phyloP scores from a whole-genome alignment of 2,113 vertebrate species.

The Ivindomyrus marchei region DNA sequence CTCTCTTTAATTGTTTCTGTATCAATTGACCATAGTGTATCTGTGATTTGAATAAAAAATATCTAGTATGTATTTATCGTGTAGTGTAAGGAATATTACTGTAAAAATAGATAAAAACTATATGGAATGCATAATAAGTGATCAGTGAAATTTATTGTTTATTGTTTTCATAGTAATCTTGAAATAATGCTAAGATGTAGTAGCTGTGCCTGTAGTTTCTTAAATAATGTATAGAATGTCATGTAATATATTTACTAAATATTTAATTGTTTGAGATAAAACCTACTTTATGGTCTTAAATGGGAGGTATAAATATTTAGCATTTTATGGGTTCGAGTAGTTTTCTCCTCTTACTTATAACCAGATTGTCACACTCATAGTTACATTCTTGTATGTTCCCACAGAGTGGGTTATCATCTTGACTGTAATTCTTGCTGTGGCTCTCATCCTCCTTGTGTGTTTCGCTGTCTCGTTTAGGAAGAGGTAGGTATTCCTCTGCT shows the following conservation, averaged over 20 bases:
- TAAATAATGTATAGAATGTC: not conserved
- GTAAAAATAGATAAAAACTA: not conserved
- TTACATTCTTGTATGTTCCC: not conserved
- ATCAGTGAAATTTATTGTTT: not conserved
- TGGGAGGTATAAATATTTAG: not conserved
- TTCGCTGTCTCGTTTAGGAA: not conserved
- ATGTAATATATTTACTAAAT: not conserved
- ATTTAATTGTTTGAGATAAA: not conserved
- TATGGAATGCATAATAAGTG: not conserved
- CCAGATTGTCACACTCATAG: not conserved
- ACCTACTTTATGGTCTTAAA: not conserved
- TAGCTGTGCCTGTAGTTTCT: not conserved
- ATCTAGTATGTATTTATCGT: not conserved
- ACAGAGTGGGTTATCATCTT: conserved; percentile 10
- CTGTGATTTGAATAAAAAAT: not conserved
- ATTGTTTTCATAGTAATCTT: not conserved
- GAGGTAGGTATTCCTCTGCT: not conserved
- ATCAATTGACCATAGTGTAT: not conserved
- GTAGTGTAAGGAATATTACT: not conserved
- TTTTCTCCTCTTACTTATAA: not conserved
- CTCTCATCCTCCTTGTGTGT: conserved; percentile 3
- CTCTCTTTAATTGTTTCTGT: not conserved
- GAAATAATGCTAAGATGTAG: not conserved
- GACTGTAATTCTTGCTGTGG: not conserved
- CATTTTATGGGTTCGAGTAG: not conserved